Evolutionary conservation across 2,797 vertebrate genomes (phyloP), one percentile per base, ranked within the genome.

Genomic region (Lophotriccus pileatus): DNA sequence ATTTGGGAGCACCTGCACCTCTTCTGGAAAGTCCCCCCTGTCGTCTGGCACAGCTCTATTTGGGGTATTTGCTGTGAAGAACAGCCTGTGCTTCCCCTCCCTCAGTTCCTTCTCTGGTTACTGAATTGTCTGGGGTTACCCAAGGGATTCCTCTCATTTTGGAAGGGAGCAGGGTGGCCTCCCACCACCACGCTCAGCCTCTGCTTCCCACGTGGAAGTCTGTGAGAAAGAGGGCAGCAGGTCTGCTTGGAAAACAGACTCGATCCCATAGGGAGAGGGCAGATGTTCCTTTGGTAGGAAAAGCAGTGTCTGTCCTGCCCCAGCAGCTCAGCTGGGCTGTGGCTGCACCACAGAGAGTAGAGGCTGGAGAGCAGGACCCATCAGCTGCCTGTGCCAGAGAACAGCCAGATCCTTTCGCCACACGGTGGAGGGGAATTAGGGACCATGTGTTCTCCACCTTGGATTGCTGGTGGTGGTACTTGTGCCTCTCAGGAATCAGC

Each of bases 191-290:
- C 28, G 39, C 55, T 69, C 63, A 50, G 53, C 70, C 47, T 74
- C 78, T 78, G 53, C 72, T 81, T 52, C 34, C 74, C 69, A 46
- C 0, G 0, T 50, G 55, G 28, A n/a, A 25, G 32, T 62, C 23
- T 32, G 28, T 21, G 41, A 81, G 37, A 49, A 18, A 21, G 3
- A 7, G 9, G 23, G n/a, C 83, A 67, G 67, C 37, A 58, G 49
- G 21, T 89, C 5, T 4, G 39, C 70, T 81, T 32, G 39, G 69
- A 49, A 58, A 81, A 18, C 12, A 52, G 49, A 44, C 19, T 9
- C 0, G 1, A 14, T 59, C 24, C 74, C 36, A 6, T 0, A 4
- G 68, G 16, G 20, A 39, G 83, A 55, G 41, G n/a, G 50, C 5
- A 28, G 50, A 30, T 55, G 18, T 58, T 79, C 43, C 55, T 86